Conservation (phyloP, 2,888 invertebrate species). For the Eledone cirrhosa region DNA sequence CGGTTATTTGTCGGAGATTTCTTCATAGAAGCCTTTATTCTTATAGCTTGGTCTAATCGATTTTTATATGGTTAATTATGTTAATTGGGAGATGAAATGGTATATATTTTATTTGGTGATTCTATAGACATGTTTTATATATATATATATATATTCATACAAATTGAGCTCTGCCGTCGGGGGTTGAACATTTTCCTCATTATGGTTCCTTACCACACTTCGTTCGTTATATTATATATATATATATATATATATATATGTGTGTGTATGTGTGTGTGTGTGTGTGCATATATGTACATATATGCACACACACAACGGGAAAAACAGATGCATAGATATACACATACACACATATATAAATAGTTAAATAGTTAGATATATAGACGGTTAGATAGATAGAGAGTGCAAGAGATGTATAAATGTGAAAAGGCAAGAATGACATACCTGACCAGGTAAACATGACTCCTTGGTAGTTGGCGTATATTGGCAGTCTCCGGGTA, state of each 20-base stretch:
- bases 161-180: too few species aligned
- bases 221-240: neutral
- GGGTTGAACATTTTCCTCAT: neutral
- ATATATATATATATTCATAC: slow-evolving; percentile 3
- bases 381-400: neutral
- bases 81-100: too few species aligned
- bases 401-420: too few species aligned
- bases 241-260: neutral
- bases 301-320: neutral
- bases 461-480: slow-evolving; percentile 7
- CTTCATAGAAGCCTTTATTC: too few species aligned
- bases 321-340: neutral
- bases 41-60: too few species aligned
- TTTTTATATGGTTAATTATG: too few species aligned
- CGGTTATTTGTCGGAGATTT: too few species aligned
- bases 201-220: neutral
- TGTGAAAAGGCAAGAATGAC: neutral
- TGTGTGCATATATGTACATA: neutral
- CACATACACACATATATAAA: neutral
- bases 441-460: slow-evolving; percentile 17
- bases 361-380: too few species aligned
- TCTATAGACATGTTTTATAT: too few species aligned
- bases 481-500: slow-evolving; percentile 1
- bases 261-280: neutral
- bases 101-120: too few species aligned